These are phyloP conservation scores for Acinonyx jubatus DNA, from an alignment of 2,113 vertebrate genomes.

Conservation along the genomic window DNA sequence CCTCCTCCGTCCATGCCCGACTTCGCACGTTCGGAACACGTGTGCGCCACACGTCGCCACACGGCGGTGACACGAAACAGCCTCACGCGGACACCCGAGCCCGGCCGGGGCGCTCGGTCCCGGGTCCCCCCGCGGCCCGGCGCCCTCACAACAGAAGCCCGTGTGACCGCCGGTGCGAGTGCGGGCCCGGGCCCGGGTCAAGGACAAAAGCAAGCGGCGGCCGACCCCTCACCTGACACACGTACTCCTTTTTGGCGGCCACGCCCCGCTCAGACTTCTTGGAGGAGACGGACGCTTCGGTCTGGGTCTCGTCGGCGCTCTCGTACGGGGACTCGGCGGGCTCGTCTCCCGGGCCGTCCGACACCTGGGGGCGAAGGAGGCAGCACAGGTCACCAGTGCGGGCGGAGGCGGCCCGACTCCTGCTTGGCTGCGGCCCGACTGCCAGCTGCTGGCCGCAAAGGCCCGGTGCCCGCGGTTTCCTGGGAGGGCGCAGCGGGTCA, in stretches of 20 bases:
- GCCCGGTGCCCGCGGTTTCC: neutral
- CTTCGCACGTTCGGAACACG: too few species aligned
- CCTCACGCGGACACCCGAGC: too few species aligned
- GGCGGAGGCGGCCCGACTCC: neutral
- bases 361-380: conserved; percentile 87
- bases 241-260: conserved; percentile 91
- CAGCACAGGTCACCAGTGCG: conserved; percentile 67
- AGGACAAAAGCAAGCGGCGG: neutral
- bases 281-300: conserved; percentile 85
- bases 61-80: too few species aligned
- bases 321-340: conserved; percentile 94
- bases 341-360: conserved; percentile 89
- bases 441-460: neutral
- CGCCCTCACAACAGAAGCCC: neutral
- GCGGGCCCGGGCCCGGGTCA: neutral
- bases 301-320: conserved; percentile 92
- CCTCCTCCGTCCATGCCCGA: too few species aligned
- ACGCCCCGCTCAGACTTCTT: conserved; percentile 92
- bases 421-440: neutral
- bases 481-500: neutral
- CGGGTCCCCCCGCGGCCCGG: too few species aligned
- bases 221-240: conserved; percentile 92
- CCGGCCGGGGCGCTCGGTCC: too few species aligned
- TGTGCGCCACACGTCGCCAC: too few species aligned
- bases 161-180: neutral